phyloP scores from a whole-genome alignment of 2,888 invertebrate species.

The Copidosoma aretas region DNA sequence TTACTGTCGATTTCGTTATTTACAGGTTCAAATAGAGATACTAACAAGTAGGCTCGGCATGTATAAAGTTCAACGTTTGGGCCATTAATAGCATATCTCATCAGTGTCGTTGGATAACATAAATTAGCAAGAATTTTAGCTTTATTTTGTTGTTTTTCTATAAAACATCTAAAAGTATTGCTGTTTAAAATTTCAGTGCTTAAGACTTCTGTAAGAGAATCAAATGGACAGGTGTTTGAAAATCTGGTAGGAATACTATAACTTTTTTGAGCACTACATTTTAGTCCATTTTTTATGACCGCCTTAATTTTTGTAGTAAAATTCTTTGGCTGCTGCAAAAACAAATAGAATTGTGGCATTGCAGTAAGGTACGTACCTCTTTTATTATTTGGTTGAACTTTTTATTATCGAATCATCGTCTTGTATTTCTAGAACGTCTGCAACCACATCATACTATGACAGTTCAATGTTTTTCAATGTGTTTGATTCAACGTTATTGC shows the following conservation, averaged over 20 bases:
- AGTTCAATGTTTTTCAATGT: no score
- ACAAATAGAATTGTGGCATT: not conserved
- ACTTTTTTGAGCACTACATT: not conserved
- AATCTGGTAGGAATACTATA: conserved; percentile 1
- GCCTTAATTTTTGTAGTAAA: not conserved
- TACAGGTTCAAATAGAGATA: no score
- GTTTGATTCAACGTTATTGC: no score
- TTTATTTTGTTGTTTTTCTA: not conserved
- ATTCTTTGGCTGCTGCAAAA: conserved; percentile 1
- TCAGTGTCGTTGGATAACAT: no score
- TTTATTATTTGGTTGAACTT: not conserved
- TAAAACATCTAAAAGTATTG: not conserved
- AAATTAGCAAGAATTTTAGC: not conserved
- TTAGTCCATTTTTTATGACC: conserved; percentile 8
- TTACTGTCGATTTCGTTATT: no score
- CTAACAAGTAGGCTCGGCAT: no score
- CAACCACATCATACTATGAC: no score
- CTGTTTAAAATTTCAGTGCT: not conserved
- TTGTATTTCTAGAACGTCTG: no score
- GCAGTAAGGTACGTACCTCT: conserved; percentile 10
- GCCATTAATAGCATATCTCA: no score
- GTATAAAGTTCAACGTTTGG: no score
- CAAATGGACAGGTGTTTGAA: conserved; percentile 9
- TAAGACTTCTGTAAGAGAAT: not conserved
- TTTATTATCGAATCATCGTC: no score